These are phyloP conservation scores for Phyllotreta striolata DNA, from an alignment of 2,888 invertebrate species.

Conservation along the genomic window DNA sequence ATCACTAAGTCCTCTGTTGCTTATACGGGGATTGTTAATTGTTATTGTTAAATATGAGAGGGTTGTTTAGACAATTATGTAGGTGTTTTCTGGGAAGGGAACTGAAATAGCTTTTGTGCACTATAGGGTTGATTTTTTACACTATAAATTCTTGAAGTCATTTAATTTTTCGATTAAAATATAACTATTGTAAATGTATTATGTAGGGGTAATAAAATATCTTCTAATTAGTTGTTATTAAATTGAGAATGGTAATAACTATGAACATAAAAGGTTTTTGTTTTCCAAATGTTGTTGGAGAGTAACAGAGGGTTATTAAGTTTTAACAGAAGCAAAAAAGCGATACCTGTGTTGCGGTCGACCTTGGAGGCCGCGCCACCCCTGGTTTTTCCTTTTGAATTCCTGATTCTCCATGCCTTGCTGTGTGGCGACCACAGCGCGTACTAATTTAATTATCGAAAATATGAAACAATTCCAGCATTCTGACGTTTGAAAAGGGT, in stretches of 20 bases:
- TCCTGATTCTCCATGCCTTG: slow-evolving; percentile 56
- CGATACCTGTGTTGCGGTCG: slow-evolving; percentile 7
- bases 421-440: slow-evolving; percentile 55
- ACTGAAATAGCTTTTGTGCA: slow-evolving; percentile 20
- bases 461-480: slow-evolving; percentile 41
- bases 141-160: too few relatives aligned
- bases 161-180: too few relatives aligned
- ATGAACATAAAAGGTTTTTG: too few relatives aligned
- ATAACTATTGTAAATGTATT: too few relatives aligned
- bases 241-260: slow-evolving; percentile 21
- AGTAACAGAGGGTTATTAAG: too few relatives aligned
- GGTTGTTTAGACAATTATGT: background rate
- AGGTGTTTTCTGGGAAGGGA: background rate
- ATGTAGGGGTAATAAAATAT: background rate
- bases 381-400: slow-evolving; percentile 46
- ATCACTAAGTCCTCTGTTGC: too few relatives aligned
- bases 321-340: slow-evolving; percentile 11
- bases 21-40: too few relatives aligned
- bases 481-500: slow-evolving; percentile 43
- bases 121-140: too few relatives aligned
- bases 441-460: slow-evolving; percentile 55
- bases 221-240: slow-evolving; percentile 1
- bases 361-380: slow-evolving; percentile 29
- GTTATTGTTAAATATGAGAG: too few relatives aligned
- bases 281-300: too few relatives aligned